phyloP scores from a whole-genome alignment of 1,140 invertebrate species.

The Phenacoccus solenopsis region DNA sequence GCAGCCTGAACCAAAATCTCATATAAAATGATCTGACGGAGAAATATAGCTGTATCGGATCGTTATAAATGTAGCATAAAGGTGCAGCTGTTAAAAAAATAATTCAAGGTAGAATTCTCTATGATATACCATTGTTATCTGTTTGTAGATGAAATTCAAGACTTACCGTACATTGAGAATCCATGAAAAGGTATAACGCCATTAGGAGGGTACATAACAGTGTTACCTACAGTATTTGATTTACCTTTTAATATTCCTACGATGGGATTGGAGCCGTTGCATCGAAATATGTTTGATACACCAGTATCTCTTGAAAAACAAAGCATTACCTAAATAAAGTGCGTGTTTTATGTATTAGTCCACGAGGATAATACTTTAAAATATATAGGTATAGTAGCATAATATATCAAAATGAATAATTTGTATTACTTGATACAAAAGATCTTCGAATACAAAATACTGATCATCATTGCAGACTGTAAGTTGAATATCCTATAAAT shows the following conservation, averaged over 20 bases:
- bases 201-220: constrained; percentile 79
- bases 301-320: constrained; percentile 84
- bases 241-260: constrained; percentile 56
- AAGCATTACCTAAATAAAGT: constrained; percentile 62
- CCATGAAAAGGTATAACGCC: constrained; percentile 93
- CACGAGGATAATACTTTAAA: no score
- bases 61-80: constrained; percentile 85
- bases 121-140: constrained; percentile 9
- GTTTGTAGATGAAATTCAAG: neutral
- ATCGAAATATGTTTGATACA: constrained; percentile 50
- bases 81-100: constrained; percentile 59
- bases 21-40: constrained; percentile 84
- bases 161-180: constrained; percentile 89
- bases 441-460: constrained; percentile 95
- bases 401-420: no score
- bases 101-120: neutral
- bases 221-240: constrained; percentile 46
- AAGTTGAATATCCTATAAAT: constrained; percentile 71
- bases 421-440: constrained; percentile 79
- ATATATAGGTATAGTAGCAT: no score
- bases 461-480: constrained; percentile 95
- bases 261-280: constrained; percentile 43
- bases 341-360: no score
- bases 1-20: constrained; percentile 80
- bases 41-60: constrained; percentile 73